These are phyloP conservation scores for Meghimatium bilineatum DNA, from an alignment of 2,888 invertebrate genomes.

Conservation along the genomic window DNA sequence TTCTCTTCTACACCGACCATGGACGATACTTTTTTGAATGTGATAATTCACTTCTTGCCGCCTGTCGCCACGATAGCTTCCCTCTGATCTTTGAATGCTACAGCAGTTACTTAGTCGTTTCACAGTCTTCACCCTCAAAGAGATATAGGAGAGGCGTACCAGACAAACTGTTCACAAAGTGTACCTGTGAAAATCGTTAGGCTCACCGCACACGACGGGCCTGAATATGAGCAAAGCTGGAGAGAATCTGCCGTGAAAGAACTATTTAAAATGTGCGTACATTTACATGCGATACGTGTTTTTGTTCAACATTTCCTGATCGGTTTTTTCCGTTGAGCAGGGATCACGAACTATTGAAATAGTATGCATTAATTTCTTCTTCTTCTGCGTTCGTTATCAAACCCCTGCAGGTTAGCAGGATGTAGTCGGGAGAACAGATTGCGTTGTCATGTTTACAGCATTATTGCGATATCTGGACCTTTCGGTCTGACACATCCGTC, in stretches of 20 bases:
- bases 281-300: neutral
- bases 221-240: neutral
- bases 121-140: constrained; percentile 32
- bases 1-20: neutral
- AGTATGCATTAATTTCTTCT: no score
- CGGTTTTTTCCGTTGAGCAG: neutral
- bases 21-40: neutral
- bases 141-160: neutral
- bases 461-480: no score
- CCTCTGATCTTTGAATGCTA: constrained; percentile 32
- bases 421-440: no score
- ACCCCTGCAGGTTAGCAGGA: no score
- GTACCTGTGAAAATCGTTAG: constrained; percentile 22
- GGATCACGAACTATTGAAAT: neutral
- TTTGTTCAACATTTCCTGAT: neutral
- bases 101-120: constrained; percentile 15
- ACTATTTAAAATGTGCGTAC: neutral
- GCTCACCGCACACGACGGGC: constrained; percentile 10
- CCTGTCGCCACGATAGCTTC: neutral
- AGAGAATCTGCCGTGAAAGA: neutral
- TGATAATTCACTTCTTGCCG: neutral
- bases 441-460: no score
- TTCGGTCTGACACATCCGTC: no score
- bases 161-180: constrained; percentile 4
- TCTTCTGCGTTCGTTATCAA: no score